Conservation (phyloP, 2,888 invertebrate genomes). For the Piscicola geometra region DNA sequence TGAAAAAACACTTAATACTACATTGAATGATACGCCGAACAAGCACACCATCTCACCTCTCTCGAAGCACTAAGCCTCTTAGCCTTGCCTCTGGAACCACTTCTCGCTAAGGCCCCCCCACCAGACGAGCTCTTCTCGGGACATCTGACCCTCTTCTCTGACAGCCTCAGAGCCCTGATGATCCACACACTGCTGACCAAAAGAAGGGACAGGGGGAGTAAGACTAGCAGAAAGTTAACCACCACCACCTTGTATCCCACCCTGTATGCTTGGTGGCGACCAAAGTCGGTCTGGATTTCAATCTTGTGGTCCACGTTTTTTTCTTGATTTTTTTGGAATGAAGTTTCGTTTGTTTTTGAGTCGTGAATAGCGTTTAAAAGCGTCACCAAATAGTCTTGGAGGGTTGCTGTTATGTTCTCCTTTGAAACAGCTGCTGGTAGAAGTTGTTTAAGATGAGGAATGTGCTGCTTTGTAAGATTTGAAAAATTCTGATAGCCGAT, state of each 20-base stretch:
- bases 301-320: background rate
- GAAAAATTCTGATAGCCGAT: background rate
- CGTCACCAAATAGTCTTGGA: background rate
- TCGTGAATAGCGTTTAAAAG: background rate
- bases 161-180: conserved; percentile 37
- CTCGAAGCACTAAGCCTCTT: conserved; percentile 30
- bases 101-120: no score
- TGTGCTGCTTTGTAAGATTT: no score
- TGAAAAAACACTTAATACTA: no score
- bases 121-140: conserved; percentile 4
- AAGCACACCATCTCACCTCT: conserved; percentile 20
- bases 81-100: conserved; percentile 19
- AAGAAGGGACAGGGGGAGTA: conserved; percentile 41
- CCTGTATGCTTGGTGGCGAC: conserved; percentile 39
- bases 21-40: no score
- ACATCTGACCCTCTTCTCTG: conserved; percentile 4
- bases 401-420: background rate
- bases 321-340: background rate
- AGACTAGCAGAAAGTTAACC: conserved; percentile 42
- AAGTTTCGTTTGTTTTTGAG: background rate
- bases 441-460: no score
- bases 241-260: conserved; percentile 43
- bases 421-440: no score
- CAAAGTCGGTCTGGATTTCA: conserved; percentile 40
- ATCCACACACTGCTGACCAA: conserved; percentile 41